These are phyloP conservation scores for Spodoptera frugiperda DNA, from an alignment of 1,140 invertebrate species.

Conservation along the genomic window DNA sequence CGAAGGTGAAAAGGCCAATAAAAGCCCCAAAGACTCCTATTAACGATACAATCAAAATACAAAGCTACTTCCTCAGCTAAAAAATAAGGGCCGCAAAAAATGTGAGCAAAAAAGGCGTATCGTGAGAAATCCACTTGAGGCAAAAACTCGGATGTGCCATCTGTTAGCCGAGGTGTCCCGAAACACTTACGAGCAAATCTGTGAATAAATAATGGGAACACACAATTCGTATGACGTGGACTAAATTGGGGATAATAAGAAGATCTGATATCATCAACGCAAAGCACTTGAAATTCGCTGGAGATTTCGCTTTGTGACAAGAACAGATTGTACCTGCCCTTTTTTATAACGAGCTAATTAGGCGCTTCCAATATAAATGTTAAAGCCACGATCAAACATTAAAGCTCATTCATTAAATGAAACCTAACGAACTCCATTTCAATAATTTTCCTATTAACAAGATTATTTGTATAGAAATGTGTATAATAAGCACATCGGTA, in stretches of 20 bases:
- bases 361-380: background rate
- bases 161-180: slow-evolving; percentile 56
- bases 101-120: slow-evolving; percentile 49
- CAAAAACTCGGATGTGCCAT: slow-evolving; percentile 64
- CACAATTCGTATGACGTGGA: slow-evolving; percentile 15
- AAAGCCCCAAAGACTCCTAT: background rate
- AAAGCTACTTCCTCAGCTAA: slow-evolving; percentile 10
- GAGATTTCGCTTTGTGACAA: background rate
- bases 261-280: slow-evolving; percentile 25
- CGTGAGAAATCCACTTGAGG: slow-evolving; percentile 60
- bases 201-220: slow-evolving; percentile 64
- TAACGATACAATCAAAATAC: slow-evolving; percentile 25
- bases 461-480: background rate
- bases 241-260: slow-evolving; percentile 20
- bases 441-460: slow-evolving; percentile 3
- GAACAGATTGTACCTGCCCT: background rate
- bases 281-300: background rate
- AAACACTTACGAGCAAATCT: slow-evolving; percentile 58
- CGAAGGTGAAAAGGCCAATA: background rate
- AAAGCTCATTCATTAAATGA: background rate
- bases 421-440: background rate
- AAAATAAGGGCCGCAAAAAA: slow-evolving; percentile 40
- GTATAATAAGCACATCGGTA: background rate
- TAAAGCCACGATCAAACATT: background rate
- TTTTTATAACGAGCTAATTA: too few species aligned